These are phyloP conservation scores for Prionailurus bengalensis DNA, from an alignment of 2,113 vertebrate genomes.

Conservation along the genomic window DNA sequence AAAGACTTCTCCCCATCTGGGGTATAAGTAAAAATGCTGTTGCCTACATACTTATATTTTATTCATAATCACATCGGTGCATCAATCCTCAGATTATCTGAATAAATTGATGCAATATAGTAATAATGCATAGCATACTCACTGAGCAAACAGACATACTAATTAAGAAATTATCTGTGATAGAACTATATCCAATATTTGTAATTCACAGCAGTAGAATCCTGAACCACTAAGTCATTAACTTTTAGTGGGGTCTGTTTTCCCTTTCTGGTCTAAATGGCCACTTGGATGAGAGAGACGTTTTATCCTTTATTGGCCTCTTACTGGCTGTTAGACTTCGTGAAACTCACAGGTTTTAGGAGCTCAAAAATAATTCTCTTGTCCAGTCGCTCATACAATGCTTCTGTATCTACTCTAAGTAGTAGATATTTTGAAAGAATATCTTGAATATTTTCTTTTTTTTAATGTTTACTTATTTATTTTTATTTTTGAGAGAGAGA, in stretches of 20 bases:
- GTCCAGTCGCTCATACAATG: too few relatives aligned
- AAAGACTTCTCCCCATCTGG: neutral
- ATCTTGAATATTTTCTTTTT: neutral
- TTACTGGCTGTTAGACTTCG: neutral
- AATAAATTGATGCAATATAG: neutral
- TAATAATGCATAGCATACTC: neutral
- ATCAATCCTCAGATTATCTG: neutral
- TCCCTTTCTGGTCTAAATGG: neutral
- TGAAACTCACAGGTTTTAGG: neutral
- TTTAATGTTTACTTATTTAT: too few relatives aligned
- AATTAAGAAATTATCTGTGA: neutral
- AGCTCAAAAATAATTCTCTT: neutral
- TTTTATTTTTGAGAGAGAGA: too few relatives aligned
- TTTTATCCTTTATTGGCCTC: neutral
- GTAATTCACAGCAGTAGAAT: neutral
- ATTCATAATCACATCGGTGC: neutral
- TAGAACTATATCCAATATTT: neutral
- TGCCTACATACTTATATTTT: neutral
- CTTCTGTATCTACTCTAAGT: neutral
- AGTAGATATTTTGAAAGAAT: neutral
- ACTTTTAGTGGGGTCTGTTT: neutral
- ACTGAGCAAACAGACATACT: neutral
- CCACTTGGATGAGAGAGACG: neutral
- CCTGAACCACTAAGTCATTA: neutral
- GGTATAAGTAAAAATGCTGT: neutral